Percentiles rank a stretch among this genome's conserved stretches.
Conservation (phyloP, 2,113 vertebrate genomes). For the Cercocebus atys region DNA sequence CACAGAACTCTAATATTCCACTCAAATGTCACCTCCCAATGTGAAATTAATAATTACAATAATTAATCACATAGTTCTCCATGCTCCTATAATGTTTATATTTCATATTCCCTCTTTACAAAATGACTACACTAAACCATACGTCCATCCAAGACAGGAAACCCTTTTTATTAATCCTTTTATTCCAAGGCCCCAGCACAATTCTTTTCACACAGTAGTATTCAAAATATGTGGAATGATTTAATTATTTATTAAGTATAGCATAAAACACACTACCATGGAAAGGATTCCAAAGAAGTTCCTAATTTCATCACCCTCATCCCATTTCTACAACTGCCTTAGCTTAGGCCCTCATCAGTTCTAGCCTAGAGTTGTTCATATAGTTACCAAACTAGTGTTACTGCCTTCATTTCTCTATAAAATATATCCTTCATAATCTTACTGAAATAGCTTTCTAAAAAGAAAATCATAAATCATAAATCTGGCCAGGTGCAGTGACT, state of each 20-base stretch:
- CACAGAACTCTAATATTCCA: neutral
- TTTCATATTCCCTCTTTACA: neutral
- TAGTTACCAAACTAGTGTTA: neutral
- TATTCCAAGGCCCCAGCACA: neutral
- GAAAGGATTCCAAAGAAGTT: neutral
- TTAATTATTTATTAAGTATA: slow-evolving; percentile 7
- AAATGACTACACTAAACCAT: neutral
- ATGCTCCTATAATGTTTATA: neutral
- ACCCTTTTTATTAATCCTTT: neutral
- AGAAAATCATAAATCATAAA: neutral
- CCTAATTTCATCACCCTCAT: neutral
- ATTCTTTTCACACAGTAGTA: neutral
- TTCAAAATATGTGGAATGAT: neutral
- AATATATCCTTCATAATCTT: neutral
- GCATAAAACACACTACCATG: neutral
- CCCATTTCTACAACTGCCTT: neutral
- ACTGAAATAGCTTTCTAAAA: neutral
- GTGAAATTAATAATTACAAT: neutral
- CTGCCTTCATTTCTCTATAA: neutral
- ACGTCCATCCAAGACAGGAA: neutral
- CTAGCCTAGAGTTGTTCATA: neutral
- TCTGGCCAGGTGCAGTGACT: neutral
- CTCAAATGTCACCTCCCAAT: neutral
- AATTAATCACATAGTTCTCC: neutral
- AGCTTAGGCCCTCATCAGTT: neutral